A percentile compares a stretch with the other conserved stretches of the same genome.
phyloP scores from a whole-genome alignment of 2,888 invertebrate species.

The Synanthedon andrenaeformis region DNA sequence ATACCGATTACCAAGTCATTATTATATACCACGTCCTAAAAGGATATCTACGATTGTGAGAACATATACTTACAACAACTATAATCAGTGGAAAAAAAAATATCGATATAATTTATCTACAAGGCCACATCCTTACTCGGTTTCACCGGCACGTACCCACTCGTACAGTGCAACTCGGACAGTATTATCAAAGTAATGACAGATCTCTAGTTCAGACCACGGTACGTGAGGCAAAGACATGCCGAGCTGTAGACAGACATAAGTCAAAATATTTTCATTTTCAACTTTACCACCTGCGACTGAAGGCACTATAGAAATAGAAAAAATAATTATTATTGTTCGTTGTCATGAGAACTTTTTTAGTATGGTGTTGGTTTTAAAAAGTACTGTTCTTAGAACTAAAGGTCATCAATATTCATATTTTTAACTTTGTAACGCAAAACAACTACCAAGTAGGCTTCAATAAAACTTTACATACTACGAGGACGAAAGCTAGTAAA shows the following conservation, averaged over 20 bases:
- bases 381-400: no score
- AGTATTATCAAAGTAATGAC: conserved; percentile 68
- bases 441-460: no score
- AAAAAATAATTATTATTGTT: not conserved
- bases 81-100: no score
- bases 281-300: not conserved
- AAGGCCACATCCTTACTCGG: conserved; percentile 32
- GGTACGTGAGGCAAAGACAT: conserved; percentile 50
- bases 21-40: no score
- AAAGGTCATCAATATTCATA: no score
- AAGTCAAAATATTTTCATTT: conserved; percentile 2
- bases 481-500: no score
- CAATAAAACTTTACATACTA: no score
- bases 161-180: conserved; percentile 54
- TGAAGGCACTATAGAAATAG: not conserved
- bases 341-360: not conserved
- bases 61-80: no score
- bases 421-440: no score
- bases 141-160: conserved; percentile 49
- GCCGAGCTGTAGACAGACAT: conserved; percentile 19
- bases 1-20: no score
- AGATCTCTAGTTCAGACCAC: conserved; percentile 48
- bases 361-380: not conserved
- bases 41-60: no score
- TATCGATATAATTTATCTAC: no score